Conservation (phyloP, 2,113 vertebrate species). For the Furnarius figulus region DNA sequence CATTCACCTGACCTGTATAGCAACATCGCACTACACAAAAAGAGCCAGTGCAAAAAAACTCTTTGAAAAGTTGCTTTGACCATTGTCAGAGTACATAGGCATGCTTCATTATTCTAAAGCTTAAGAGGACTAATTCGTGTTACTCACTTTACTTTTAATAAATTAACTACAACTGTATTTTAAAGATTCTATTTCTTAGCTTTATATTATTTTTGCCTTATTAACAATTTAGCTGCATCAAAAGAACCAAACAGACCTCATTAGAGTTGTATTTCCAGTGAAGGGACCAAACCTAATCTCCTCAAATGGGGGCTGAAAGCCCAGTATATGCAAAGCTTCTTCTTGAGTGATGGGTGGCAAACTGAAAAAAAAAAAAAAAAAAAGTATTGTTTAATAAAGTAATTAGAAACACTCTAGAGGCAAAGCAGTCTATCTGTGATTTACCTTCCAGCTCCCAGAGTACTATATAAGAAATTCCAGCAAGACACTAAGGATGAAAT, state of each 20-base stretch:
- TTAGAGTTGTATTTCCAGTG: slow-evolving; percentile 97
- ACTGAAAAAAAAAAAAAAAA: slow-evolving; percentile 62
- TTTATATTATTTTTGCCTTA: not conserved
- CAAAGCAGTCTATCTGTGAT: not conserved
- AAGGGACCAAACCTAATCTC: slow-evolving; percentile 98
- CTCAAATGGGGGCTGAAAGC: slow-evolving; percentile 96
- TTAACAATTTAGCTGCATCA: not conserved
- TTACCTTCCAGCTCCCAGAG: slow-evolving; percentile 93
- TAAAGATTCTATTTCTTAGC: not conserved
- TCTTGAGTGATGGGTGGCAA: slow-evolving; percentile 96
- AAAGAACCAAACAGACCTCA: slow-evolving; percentile 81
- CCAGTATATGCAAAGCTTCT: slow-evolving; percentile 94
- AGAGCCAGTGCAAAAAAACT: not conserved
- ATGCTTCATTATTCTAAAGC: not conserved
- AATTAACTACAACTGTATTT: not conserved
- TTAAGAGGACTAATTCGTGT: not conserved
- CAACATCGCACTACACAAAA: not conserved
- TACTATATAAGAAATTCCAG: slow-evolving; percentile 98
- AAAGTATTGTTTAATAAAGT: not conserved
- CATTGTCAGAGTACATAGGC: not conserved
- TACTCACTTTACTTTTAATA: not conserved
- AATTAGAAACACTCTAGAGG: not conserved
- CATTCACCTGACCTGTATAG: not conserved
- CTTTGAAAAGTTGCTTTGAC: not conserved
- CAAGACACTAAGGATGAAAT: slow-evolving; percentile 96